A percentile compares a stretch with the other conserved stretches of the same genome.
Evolutionary conservation across 2,888 invertebrate genomes (phyloP).

Genomic region (Lamproptera curius): DNA sequence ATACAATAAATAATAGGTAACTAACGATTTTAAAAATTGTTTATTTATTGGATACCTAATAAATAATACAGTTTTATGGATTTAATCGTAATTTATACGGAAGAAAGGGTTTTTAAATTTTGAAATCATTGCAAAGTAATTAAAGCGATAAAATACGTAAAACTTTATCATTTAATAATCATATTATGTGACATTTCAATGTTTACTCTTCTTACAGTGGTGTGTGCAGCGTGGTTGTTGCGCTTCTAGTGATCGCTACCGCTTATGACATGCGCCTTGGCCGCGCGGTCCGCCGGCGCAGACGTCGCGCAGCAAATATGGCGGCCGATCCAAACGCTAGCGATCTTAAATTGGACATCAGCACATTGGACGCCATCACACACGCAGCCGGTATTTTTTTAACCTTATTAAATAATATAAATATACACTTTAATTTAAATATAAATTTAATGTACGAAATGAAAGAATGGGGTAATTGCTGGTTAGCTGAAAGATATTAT

Average conservation of each 20-base stretch:
- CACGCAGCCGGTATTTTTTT: constrained; percentile 53
- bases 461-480: too few relatives aligned
- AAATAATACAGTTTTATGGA: too few relatives aligned
- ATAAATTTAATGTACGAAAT: too few relatives aligned
- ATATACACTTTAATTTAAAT: too few relatives aligned
- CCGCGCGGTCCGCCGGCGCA: constrained; percentile 48
- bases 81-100: too few relatives aligned
- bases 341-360: constrained; percentile 65
- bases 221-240: constrained; percentile 48
- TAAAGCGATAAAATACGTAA: background rate
- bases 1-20: too few relatives aligned
- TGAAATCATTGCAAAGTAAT: background rate
- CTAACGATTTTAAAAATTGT: too few relatives aligned
- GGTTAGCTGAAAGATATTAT: too few relatives aligned
- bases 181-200: background rate
- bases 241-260: constrained; percentile 82
- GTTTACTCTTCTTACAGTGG: constrained; percentile 36
- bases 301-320: constrained; percentile 54
- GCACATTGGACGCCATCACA: constrained; percentile 59
- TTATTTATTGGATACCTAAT: too few relatives aligned
- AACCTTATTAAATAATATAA: too few relatives aligned
- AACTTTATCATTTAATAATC: background rate
- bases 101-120: background rate
- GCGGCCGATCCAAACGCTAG: constrained; percentile 48
- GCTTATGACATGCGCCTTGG: constrained; percentile 82